Conservation (phyloP, 2,888 invertebrate species). For the Drymonia ruficornis region DNA sequence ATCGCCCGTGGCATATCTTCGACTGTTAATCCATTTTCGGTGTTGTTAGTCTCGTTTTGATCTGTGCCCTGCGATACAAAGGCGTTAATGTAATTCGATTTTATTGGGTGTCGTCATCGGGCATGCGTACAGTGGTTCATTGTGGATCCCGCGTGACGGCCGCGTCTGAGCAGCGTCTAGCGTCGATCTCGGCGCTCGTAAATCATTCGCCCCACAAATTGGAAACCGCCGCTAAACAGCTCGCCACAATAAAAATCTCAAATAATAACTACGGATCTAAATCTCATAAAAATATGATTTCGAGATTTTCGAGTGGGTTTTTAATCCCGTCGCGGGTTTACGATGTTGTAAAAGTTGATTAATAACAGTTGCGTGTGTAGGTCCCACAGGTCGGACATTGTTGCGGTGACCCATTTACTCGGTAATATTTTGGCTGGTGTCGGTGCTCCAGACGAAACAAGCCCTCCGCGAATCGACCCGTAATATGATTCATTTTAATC, state of each 20-base stretch:
- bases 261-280: conserved; percentile 81
- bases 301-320: conserved; percentile 72
- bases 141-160: conserved; percentile 39
- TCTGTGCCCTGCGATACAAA: conserved; percentile 16
- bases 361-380: conserved; percentile 68
- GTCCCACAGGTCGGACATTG: conserved; percentile 68
- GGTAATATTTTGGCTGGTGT: conserved; percentile 69
- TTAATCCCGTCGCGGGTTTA: conserved; percentile 79
- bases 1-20: conserved; percentile 10
- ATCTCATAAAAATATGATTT: conserved; percentile 82
- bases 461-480: conserved; percentile 42
- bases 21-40: conserved; percentile 4
- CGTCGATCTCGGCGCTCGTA: conserved; percentile 56
- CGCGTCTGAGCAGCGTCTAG: conserved; percentile 73
- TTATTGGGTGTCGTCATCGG: conserved; percentile 38
- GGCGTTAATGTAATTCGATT: conserved; percentile 41
- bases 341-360: conserved; percentile 80
- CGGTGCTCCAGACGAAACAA: conserved; percentile 71
- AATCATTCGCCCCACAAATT: conserved; percentile 76
- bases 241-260: conserved; percentile 67
- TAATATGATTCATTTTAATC: conserved; percentile 54
- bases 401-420: conserved; percentile 77
- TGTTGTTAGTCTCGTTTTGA: background rate
- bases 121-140: conserved; percentile 44
- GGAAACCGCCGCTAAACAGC: conserved; percentile 72